phyloP scores from a whole-genome alignment of 2,797 vertebrate species.

The Gallinago stenura region DNA sequence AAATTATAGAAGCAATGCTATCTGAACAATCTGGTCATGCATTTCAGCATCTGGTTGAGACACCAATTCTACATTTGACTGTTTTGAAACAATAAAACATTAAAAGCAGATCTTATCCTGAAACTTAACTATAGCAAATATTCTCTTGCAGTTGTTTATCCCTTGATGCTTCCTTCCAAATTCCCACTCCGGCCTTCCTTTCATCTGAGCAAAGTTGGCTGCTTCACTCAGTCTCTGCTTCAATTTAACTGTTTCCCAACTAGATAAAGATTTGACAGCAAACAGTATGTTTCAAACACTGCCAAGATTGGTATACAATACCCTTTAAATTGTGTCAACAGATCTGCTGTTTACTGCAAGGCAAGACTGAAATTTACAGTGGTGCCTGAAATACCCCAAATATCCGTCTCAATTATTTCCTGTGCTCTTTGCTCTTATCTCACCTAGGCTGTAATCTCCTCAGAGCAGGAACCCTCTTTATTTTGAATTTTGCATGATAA shows the following conservation, averaged over 20 bases:
- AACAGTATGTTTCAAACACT: background rate
- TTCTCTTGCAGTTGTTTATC: background rate
- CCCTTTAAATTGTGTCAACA: background rate
- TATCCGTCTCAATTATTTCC: background rate
- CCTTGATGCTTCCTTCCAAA: background rate
- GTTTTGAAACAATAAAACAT: background rate
- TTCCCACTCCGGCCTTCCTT: background rate
- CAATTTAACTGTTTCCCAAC: background rate
- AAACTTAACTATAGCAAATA: background rate
- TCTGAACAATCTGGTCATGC: background rate
- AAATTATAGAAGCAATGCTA: background rate
- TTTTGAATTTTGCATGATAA: slow-evolving; percentile 1
- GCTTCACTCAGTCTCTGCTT: background rate
- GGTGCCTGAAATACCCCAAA: background rate
- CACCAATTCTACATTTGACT: background rate
- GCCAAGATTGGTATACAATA: background rate
- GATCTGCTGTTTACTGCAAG: background rate
- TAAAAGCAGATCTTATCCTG: background rate
- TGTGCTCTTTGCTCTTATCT: background rate
- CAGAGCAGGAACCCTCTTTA: background rate
- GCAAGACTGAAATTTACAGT: background rate
- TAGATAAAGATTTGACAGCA: slow-evolving; percentile 1
- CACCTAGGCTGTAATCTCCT: background rate
- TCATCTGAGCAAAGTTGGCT: background rate
- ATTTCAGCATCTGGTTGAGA: background rate